phyloP scores from a whole-genome alignment of 2,113 vertebrate genomes.

The Dascyllus trimaculatus region DNA sequence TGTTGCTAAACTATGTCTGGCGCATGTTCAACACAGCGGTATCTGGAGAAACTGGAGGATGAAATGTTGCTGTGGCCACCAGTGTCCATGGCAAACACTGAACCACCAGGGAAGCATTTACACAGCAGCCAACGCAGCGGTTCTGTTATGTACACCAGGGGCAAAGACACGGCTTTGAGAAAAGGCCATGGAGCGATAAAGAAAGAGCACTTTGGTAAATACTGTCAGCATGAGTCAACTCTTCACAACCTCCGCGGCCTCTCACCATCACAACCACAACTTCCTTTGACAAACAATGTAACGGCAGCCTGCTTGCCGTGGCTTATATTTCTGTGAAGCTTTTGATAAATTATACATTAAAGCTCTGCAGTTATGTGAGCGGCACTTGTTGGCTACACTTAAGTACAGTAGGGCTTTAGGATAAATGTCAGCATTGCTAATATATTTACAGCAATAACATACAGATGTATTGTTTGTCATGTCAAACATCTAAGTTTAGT shows the following conservation, averaged over 20 bases:
- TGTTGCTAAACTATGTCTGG: neutral
- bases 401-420: neutral
- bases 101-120: neutral
- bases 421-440: neutral
- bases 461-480: too few relatives aligned
- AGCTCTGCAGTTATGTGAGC: too few relatives aligned
- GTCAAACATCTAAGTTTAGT: too few relatives aligned
- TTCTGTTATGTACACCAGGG: neutral
- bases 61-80: neutral
- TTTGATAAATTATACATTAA: neutral
- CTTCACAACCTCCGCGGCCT: neutral
- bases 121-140: neutral
- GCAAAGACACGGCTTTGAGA: neutral
- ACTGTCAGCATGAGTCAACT: neutral
- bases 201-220: slow-evolving; percentile 41
- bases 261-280: neutral
- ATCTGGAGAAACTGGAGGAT: slow-evolving; percentile 14
- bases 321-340: neutral
- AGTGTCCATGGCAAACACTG: slow-evolving; percentile 18
- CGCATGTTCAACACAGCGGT: slow-evolving; percentile 7
- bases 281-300: neutral
- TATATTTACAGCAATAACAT: neutral
- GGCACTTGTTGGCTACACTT: neutral
- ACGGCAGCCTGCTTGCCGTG: neutral
- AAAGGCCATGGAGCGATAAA: neutral